These are phyloP conservation scores for Torymus auratus DNA, from an alignment of 2,888 invertebrate species.

Conservation along the genomic window DNA sequence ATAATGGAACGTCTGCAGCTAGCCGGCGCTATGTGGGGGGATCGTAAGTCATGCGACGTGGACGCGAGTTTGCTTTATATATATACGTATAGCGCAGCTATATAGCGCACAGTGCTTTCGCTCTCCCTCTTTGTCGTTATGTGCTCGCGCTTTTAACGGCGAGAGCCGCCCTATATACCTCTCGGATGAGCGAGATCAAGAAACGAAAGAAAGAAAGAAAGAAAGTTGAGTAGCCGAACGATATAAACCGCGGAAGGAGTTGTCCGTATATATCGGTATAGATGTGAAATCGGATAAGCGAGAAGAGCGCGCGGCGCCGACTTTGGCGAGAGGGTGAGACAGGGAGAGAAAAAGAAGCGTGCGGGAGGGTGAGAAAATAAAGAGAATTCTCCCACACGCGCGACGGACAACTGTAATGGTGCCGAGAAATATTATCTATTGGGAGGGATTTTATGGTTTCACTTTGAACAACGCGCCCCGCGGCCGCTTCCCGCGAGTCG, in stretches of 20 bases:
- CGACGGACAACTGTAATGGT: slow-evolving; percentile 50
- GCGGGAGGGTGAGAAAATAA: slow-evolving; percentile 33
- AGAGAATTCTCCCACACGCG: slow-evolving; percentile 33
- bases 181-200: not conserved
- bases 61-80: slow-evolving; percentile 54
- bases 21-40: slow-evolving; percentile 48
- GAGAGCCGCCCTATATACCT: not conserved
- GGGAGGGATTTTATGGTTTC: slow-evolving; percentile 52
- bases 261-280: not conserved
- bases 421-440: slow-evolving; percentile 55
- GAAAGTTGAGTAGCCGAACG: slow-evolving; percentile 45
- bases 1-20: slow-evolving; percentile 59
- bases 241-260: slow-evolving; percentile 42
- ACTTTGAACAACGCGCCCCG: slow-evolving; percentile 33
- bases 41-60: slow-evolving; percentile 58
- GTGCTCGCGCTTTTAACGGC: slow-evolving; percentile 49
- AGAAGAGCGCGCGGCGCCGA: slow-evolving; percentile 12
- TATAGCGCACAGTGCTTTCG: not conserved
- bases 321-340: not conserved
- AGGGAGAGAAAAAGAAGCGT: not conserved
- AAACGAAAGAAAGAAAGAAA: not conserved
- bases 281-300: slow-evolving; percentile 40
- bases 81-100: slow-evolving; percentile 9
- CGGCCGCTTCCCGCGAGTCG: not conserved
- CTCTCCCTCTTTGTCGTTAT: slow-evolving; percentile 52